These are phyloP conservation scores for Lanistes nyassanus DNA, from an alignment of 1,140 invertebrate species.

Conservation along the genomic window DNA sequence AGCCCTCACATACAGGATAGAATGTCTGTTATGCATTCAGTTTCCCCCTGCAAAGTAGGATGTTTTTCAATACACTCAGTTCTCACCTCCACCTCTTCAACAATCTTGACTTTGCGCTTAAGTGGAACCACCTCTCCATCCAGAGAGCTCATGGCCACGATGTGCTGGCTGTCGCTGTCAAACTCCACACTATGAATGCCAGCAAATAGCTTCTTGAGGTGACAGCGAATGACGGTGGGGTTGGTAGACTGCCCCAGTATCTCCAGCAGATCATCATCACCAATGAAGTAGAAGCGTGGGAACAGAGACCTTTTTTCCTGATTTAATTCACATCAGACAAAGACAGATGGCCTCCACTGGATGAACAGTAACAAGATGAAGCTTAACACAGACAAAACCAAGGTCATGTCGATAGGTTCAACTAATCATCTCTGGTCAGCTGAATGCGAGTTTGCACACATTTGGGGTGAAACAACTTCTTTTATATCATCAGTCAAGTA, in stretches of 20 bases:
- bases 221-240: conserved; percentile 86
- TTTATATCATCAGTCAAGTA: no score
- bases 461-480: no score
- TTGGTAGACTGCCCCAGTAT: conserved; percentile 88
- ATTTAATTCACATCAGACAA: neutral
- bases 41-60: neutral
- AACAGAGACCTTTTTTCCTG: conserved; percentile 93
- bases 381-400: no score
- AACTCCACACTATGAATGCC: conserved; percentile 83
- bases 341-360: no score
- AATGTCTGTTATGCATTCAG: no score
- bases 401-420: no score
- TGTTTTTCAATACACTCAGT: conserved; percentile 6
- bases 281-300: conserved; percentile 95
- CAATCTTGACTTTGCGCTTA: conserved; percentile 79
- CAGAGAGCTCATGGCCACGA: conserved; percentile 80
- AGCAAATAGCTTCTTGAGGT: conserved; percentile 94
- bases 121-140: conserved; percentile 88
- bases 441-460: no score
- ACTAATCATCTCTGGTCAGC: no score
- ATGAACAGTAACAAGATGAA: no score
- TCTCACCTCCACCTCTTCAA: conserved; percentile 82
- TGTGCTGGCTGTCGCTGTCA: conserved; percentile 73
- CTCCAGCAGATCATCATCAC: conserved; percentile 95
- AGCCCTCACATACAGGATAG: no score